A percentile compares a stretch with the other conserved stretches of the same genome.
phyloP scores from a whole-genome alignment of 2,888 invertebrate genomes.

The Apamea anceps region DNA sequence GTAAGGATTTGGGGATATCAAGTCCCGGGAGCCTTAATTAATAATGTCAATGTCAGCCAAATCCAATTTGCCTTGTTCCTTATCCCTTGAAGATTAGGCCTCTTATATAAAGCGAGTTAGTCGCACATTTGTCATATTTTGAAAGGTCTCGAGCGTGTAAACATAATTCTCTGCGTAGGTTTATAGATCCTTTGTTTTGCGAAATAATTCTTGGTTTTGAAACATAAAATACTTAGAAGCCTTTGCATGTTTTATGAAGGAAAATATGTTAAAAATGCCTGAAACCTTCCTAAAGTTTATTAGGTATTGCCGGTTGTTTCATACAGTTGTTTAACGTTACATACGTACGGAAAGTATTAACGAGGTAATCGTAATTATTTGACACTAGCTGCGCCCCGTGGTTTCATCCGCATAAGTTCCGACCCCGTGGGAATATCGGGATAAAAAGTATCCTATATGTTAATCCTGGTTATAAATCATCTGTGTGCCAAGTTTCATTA shows the following conservation, averaged over 20 bases:
- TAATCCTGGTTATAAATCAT: too few relatives aligned
- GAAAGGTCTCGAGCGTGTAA: slow-evolving; percentile 18
- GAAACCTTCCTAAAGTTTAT: background rate
- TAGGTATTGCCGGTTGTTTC: background rate
- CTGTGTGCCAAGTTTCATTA: too few relatives aligned
- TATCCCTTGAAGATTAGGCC: slow-evolving; percentile 56
- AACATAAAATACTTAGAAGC: background rate
- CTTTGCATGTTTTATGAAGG: background rate
- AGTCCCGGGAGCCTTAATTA: slow-evolving; percentile 55
- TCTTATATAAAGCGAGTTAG: slow-evolving; percentile 49
- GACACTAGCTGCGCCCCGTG: too few relatives aligned
- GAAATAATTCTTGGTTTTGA: background rate
- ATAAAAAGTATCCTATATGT: too few relatives aligned
- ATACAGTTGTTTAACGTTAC: too few relatives aligned
- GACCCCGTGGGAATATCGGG: too few relatives aligned
- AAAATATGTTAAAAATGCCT: background rate
- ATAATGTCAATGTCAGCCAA: slow-evolving; percentile 64
- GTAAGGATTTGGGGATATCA: slow-evolving; percentile 60
- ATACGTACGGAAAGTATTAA: too few relatives aligned
- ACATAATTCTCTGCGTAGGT: slow-evolving; percentile 8
- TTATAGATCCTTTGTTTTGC: slow-evolving; percentile 18
- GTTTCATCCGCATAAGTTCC: too few relatives aligned
- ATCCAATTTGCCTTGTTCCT: slow-evolving; percentile 63
- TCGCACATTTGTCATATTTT: slow-evolving; percentile 55
- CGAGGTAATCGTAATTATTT: too few relatives aligned